These are phyloP conservation scores for Meloidogyne chitwoodi DNA, from an alignment of 1,140 invertebrate genomes.

Conservation along the genomic window DNA sequence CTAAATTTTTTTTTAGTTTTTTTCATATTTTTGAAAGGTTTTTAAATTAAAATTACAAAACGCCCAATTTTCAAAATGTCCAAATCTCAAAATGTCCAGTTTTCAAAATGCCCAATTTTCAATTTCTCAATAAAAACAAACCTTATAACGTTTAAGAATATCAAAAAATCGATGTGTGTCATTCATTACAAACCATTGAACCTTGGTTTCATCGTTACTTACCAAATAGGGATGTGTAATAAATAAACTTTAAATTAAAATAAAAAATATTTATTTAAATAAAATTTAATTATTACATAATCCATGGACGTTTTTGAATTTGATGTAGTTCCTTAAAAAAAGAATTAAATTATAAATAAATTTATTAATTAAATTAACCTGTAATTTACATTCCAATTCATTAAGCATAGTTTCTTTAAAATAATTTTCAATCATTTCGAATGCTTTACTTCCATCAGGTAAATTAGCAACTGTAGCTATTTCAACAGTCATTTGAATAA, in stretches of 20 bases:
- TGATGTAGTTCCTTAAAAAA: conserved; percentile 15
- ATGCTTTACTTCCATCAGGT: conserved; percentile 7
- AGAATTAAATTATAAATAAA: neutral
- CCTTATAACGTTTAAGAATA: conserved; percentile 25
- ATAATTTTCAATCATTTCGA: conserved; percentile 20
- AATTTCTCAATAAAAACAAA: neutral
- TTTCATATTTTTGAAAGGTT: too few relatives aligned
- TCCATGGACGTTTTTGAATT: conserved; percentile 18
- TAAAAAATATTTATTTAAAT: neutral
- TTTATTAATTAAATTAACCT: neutral
- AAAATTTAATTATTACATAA: neutral
- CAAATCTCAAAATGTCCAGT: conserved; percentile 6
- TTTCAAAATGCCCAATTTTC: conserved; percentile 5
- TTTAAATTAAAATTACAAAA: too few relatives aligned
- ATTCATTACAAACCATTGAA: conserved; percentile 22
- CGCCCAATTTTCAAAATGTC: too few relatives aligned
- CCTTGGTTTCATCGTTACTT: conserved; percentile 13
- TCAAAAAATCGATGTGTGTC: conserved; percentile 20
- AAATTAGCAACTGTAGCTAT: conserved; percentile 23
- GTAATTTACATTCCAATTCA: conserved; percentile 27
- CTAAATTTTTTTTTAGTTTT: conserved; percentile 15
- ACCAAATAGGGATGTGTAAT: conserved; percentile 20
- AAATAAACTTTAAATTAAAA: neutral
- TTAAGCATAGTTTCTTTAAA: conserved; percentile 29
- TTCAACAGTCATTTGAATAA: conserved; percentile 19